Evolutionary conservation across 2,888 invertebrate genomes (phyloP).

Genomic region (Poecilobothrus nobilitatus): DNA sequence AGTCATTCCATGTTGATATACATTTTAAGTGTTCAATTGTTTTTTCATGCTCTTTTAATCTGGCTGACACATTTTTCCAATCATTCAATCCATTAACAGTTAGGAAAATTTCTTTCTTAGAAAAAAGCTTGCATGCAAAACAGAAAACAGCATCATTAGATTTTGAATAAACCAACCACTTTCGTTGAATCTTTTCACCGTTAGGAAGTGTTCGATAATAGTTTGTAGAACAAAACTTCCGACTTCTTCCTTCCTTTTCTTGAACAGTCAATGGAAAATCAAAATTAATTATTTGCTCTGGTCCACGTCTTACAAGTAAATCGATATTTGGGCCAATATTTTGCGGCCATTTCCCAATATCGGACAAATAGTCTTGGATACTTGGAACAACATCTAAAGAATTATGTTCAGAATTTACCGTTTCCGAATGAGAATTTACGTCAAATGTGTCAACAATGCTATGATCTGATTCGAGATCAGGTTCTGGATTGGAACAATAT

Average conservation of each 20-base stretch:
- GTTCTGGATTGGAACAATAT: too few species aligned
- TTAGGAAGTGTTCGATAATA: slow-evolving; percentile 11
- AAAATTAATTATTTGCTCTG: background rate
- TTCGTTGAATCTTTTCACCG: slow-evolving; percentile 5
- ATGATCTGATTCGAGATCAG: background rate
- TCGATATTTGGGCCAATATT: background rate
- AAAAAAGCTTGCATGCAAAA: background rate
- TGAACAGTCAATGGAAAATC: background rate
- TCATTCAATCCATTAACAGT: slow-evolving; percentile 7
- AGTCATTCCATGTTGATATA: slow-evolving; percentile 10
- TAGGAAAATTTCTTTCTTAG: background rate
- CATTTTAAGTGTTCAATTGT: slow-evolving; percentile 10
- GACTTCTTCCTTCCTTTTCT: slow-evolving; percentile 9
- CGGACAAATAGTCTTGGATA: background rate
- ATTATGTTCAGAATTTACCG: background rate
- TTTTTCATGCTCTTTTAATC: slow-evolving; percentile 12
- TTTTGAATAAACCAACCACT: background rate
- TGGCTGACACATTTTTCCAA: slow-evolving; percentile 9
- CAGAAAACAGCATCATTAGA: background rate
- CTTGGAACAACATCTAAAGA: slow-evolving; percentile 3
- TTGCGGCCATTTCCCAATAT: slow-evolving; percentile 2
- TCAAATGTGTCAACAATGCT: background rate
- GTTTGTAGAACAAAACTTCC: slow-evolving; percentile 9
- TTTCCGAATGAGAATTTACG: background rate
- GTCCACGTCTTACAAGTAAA: background rate